Evolutionary conservation across 1,140 invertebrate species (phyloP), one percentile per base, ranked within the genome.

Genomic region (Drosophila parabipectinata): DNA sequence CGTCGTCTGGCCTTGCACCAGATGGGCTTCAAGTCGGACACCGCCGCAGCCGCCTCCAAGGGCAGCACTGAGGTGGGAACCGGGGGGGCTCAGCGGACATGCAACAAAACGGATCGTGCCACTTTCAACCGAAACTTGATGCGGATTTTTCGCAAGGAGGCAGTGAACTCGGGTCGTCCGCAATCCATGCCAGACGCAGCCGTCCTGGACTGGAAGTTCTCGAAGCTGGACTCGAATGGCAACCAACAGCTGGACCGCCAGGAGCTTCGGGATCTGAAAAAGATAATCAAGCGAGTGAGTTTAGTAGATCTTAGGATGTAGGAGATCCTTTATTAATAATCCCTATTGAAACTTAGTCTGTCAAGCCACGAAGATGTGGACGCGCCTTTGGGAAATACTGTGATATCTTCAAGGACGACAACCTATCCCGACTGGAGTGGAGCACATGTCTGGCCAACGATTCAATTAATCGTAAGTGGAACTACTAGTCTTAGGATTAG

Each of bases 201-300:
- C 1, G 95, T 97, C 0, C 84, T 97, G 7, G 94, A 96, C 47
- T 98, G 98, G 98, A 98, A 98, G 91, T 99, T 98, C 82, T 91
- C 93, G 1, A 93, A 95, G 47, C 92, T 98, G 79, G 97, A 99
- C 92, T 92, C 92, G 30, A 95, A 98, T 92, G 93, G 93, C 10
- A 96, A 98, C 92, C 94, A 94, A 24, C 93, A 93, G 47, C 92
- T 99, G 52, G 95, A 96, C 79, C 95, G 95, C 73, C 93, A 94
- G 34, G 98, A 99, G 91, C 97, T 97, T 79, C 93, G 95, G 71
- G 95, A 96, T 61, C 92, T 98, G 4, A 94, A 95, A 58, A 93
- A 95, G 68, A 93, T 98, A 26, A 95, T 98, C 1, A 96, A 96
- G 88, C 97, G 97, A 92, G 94, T 94, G 69, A 79, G 88, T 90